phyloP scores from a whole-genome alignment of 1,140 invertebrate species.

The Bombyx mandarina region DNA sequence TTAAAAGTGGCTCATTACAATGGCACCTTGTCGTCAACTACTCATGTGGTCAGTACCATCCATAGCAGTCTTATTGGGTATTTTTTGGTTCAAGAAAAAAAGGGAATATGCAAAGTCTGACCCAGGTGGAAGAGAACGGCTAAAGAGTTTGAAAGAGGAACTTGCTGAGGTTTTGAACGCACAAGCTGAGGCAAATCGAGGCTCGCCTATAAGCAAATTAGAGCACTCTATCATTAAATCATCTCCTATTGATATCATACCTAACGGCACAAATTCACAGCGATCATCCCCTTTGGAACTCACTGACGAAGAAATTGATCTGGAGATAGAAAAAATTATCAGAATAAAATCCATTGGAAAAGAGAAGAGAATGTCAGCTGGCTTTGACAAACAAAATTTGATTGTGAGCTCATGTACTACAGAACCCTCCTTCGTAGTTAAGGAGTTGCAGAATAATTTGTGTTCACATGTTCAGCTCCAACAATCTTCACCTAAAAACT shows the following conservation, averaged over 20 bases:
- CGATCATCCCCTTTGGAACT: constrained; percentile 70
- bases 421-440: constrained; percentile 31
- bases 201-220: constrained; percentile 39
- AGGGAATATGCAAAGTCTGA: constrained; percentile 70
- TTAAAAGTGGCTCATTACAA: constrained; percentile 70
- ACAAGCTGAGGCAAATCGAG: constrained; percentile 38
- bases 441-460: constrained; percentile 27
- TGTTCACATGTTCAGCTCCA: constrained; percentile 35
- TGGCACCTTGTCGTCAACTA: constrained; percentile 72
- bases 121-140: constrained; percentile 68
- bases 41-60: constrained; percentile 74
- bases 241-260: constrained; percentile 72
- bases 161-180: constrained; percentile 57
- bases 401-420: constrained; percentile 17
- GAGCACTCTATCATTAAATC: constrained; percentile 67
- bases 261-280: constrained; percentile 65
- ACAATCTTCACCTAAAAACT: constrained; percentile 24
- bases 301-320: constrained; percentile 62
- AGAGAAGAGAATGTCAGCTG: constrained; percentile 49
- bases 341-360: constrained; percentile 58
- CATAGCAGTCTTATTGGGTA: constrained; percentile 73
- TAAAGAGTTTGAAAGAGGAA: constrained; percentile 67
- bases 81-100: constrained; percentile 77
- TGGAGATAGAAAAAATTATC: constrained; percentile 73
- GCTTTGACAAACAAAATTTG: constrained; percentile 20